phyloP scores from a whole-genome alignment of 30 jellyfish, hydroid and myxozoan species.

The Sanderia malayensis region DNA sequence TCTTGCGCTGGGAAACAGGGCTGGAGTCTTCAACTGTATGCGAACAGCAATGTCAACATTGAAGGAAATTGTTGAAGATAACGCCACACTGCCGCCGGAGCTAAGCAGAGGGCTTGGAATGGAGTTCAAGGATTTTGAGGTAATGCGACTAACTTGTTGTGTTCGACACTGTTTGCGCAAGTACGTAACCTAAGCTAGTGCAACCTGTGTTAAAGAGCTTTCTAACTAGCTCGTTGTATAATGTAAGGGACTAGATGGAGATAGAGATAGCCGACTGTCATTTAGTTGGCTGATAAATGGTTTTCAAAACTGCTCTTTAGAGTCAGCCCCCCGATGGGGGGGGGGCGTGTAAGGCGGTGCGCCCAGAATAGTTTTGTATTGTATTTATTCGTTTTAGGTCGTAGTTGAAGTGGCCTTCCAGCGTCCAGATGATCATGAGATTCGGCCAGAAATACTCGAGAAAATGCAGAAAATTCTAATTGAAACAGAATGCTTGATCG shows the following conservation, averaged over 20 bases:
- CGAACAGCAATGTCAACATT: slow-evolving; percentile 83
- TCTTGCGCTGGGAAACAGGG: slow-evolving; percentile 83
- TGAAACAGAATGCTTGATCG: slow-evolving; percentile 64
- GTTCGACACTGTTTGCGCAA: too few relatives aligned
- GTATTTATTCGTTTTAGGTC: slow-evolving; percentile 49
- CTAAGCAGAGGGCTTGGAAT: slow-evolving; percentile 63
- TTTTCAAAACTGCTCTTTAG: too few relatives aligned
- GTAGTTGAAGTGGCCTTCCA: slow-evolving; percentile 68
- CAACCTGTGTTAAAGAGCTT: too few relatives aligned
- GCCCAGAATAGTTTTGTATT: too few relatives aligned
- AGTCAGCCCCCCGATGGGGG: too few relatives aligned
- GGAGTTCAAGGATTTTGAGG: slow-evolving; percentile 77
- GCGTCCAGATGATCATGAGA: slow-evolving; percentile 60
- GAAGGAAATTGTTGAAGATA: slow-evolving; percentile 63
- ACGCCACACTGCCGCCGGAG: slow-evolving; percentile 61
- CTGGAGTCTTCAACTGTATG: slow-evolving; percentile 88
- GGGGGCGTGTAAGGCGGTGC: too few relatives aligned
- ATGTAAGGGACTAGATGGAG: too few relatives aligned
- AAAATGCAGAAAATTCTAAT: slow-evolving; percentile 37
- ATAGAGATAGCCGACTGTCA: too few relatives aligned
- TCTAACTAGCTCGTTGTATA: too few relatives aligned
- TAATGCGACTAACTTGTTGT: too few relatives aligned
- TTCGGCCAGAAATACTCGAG: slow-evolving; percentile 49
- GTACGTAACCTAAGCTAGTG: too few relatives aligned
- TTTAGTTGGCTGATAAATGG: too few relatives aligned